Base-by-base conservation (phyloP, 2,797 vertebrate genomes). In the Jordanella pulchra region DNA sequence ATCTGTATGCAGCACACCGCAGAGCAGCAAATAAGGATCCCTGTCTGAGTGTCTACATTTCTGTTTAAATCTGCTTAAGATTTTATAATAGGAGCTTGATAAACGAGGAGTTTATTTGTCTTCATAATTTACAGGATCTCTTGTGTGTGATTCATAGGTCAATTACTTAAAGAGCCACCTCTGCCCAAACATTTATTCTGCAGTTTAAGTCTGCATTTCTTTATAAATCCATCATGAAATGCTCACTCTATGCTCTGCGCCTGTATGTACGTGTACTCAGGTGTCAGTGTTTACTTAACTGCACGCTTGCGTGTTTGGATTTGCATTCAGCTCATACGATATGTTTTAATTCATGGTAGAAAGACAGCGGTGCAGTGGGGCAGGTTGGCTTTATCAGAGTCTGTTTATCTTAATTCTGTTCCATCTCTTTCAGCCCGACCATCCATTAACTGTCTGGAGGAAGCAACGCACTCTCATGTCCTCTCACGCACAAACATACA, bases 371-470 rank as follows among this genome's bases (percentile, higher is more conserved):
- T 72, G 79, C 65, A 7, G 66, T 53, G 23, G 50, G 80, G 86
- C 84, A 76, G 82, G 76, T 89, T 89, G 70, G 84, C 85, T 90
- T 90, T 90, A 91, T 91, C 89, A 87, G 81, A 78, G 85, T 82
- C 81, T 90, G 89, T 93, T 93, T 91, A 92, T 93, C 91, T 93
- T 91, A 89, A 93, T 93, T 92, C 90, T 85, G 86, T 82, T 89
- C 87, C 87, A 87, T 92, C 83, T 91, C 89, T 89, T 91, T 90
- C 78, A 84, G 85, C 75, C 84, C 65, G 63, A 71, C 86, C 89
- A 94, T 93, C 91, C 87, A 93, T 94, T 93, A 92, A 84, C 86
- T 87, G 89, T 93, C 80, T 86, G 80, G 48, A 88, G 84, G 85
- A 89, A 92, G 89, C 91, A 83, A 82, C 67, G 3, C 48, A 83